Evolutionary conservation across 2,113 vertebrate species (phyloP).

Genomic region (Lophius piscatorius): DNA sequence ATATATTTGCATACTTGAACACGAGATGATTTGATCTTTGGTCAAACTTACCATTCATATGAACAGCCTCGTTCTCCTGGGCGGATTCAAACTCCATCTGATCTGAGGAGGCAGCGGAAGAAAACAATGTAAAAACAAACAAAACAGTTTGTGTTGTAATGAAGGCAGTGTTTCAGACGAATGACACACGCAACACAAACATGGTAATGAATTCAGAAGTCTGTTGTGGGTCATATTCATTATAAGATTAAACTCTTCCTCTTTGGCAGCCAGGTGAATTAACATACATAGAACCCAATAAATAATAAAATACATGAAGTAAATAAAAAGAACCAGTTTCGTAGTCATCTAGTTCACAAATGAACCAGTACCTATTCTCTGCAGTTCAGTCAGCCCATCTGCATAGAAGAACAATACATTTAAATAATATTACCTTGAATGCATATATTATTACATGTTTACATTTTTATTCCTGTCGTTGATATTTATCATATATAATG

Average conservation of each 20-base stretch:
- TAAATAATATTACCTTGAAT: neutral
- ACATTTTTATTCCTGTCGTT: neutral
- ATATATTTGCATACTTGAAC: neutral
- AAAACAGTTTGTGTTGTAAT: too few relatives aligned
- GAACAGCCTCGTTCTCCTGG: constrained; percentile 52
- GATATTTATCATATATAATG: neutral
- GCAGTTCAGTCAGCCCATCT: constrained; percentile 55
- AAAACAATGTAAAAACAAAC: neutral
- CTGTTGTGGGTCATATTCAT: too few relatives aligned
- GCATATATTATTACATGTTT: neutral
- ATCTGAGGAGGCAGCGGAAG: constrained; percentile 53
- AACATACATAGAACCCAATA: neutral
- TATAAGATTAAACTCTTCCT: neutral
- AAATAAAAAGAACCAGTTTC: too few relatives aligned
- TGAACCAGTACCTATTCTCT: constrained; percentile 62
- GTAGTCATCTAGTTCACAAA: neutral
- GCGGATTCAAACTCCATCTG: constrained; percentile 69
- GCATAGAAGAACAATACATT: neutral
- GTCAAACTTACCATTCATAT: constrained; percentile 60
- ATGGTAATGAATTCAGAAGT: neutral
- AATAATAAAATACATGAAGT: neutral
- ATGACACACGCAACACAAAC: neutral
- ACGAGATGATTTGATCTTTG: neutral
- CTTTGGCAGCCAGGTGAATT: neutral
- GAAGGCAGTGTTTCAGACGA: too few relatives aligned